Conservation (phyloP, 1,140 invertebrate genomes). For the Temnothorax curvispinosus region DNA sequence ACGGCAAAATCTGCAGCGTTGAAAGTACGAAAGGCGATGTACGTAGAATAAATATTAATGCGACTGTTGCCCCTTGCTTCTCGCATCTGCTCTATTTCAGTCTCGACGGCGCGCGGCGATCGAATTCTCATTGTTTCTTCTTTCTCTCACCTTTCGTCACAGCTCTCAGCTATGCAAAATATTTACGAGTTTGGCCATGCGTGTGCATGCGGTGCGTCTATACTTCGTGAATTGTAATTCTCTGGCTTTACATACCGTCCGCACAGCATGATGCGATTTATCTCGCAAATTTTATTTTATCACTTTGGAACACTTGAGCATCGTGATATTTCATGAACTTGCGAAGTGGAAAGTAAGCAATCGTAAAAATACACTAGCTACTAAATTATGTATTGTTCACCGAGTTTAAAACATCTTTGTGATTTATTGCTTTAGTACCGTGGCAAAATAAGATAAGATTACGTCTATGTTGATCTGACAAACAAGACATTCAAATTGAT, state of each 20-base stretch:
- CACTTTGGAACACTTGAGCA: neutral
- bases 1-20: neutral
- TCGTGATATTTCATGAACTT: slow-evolving; percentile 10
- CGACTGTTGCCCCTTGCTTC: slow-evolving; percentile 38
- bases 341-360: slow-evolving; percentile 25
- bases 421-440: neutral
- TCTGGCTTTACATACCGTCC: slow-evolving; percentile 39
- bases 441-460: neutral
- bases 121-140: slow-evolving; percentile 70
- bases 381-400: slow-evolving; percentile 13
- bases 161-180: slow-evolving; percentile 40
- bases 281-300: slow-evolving; percentile 43
- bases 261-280: slow-evolving; percentile 30
- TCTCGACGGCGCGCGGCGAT: slow-evolving; percentile 44
- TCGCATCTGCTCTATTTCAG: slow-evolving; percentile 51
- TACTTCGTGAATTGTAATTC: slow-evolving; percentile 67
- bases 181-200: neutral
- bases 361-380: slow-evolving; percentile 25
- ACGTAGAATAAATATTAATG: slow-evolving; percentile 77
- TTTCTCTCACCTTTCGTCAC: slow-evolving; percentile 18
- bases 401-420: slow-evolving; percentile 23
- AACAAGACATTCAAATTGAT: neutral
- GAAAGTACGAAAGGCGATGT: slow-evolving; percentile 44
- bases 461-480: neutral
- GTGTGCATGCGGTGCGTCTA: slow-evolving; percentile 1